phyloP scores from a whole-genome alignment of 2,113 vertebrate genomes.

The Bambusicola thoracicus region DNA sequence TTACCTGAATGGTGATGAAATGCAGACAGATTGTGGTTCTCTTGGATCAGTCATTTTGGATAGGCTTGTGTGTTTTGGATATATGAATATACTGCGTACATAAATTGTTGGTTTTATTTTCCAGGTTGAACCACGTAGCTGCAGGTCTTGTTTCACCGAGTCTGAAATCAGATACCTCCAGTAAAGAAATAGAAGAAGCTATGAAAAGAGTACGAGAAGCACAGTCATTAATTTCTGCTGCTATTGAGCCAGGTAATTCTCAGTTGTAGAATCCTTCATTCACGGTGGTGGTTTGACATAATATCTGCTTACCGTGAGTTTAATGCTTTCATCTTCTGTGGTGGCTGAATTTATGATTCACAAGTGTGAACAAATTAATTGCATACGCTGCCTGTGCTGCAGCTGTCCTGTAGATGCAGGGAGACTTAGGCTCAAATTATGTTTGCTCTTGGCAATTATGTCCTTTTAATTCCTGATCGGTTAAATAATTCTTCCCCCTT shows the following conservation, averaged over 20 bases:
- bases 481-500: no score
- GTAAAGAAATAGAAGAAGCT: slow-evolving; percentile 98
- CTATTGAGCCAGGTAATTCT: slow-evolving; percentile 93
- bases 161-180: slow-evolving; percentile 92
- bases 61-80: accelerated
- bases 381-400: neutral
- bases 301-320: accelerated
- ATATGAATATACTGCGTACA: accelerated
- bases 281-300: neutral
- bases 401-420: neutral
- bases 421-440: neutral
- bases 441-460: neutral
- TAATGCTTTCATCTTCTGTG: accelerated
- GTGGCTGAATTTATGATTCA: neutral
- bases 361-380: neutral
- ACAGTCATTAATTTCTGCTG: slow-evolving; percentile 96
- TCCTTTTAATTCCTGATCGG: neutral
- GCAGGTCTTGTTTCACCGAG: slow-evolving; percentile 91
- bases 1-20: neutral
- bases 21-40: accelerated
- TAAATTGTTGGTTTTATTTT: neutral
- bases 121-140: slow-evolving; percentile 92
- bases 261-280: accelerated
- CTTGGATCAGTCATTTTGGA: neutral
- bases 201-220: slow-evolving; percentile 98